Percentiles rank a stretch among this genome's conserved stretches.
Conservation (phyloP, 2,113 vertebrate species). For the Boleophthalmus pectinirostris region DNA sequence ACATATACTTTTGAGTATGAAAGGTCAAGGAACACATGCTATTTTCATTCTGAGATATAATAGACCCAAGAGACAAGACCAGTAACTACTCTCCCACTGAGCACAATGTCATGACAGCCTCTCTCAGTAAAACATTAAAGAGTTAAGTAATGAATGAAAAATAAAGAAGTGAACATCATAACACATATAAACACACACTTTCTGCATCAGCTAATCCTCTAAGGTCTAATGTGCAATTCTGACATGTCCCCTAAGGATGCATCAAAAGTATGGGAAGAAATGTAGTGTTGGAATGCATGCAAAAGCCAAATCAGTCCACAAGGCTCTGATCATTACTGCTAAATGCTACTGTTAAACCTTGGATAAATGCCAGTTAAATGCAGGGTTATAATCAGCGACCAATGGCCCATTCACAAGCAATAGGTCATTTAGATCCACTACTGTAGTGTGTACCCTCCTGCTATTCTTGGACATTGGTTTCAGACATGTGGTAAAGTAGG, state of each 20-base stretch:
- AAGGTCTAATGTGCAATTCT: background rate
- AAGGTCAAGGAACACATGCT: background rate
- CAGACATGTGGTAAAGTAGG: background rate
- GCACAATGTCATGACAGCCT: background rate
- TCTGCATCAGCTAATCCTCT: background rate
- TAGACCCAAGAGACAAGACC: background rate
- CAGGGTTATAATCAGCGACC: background rate
- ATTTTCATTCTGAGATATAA: background rate
- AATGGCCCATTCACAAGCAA: background rate
- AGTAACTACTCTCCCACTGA: background rate
- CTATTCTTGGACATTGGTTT: background rate
- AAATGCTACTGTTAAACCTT: background rate
- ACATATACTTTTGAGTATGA: no score
- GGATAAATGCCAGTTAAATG: background rate
- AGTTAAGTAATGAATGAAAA: background rate
- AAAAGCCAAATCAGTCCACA: background rate
- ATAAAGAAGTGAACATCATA: background rate
- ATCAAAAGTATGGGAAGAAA: background rate
- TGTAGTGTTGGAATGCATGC: background rate
- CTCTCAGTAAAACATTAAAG: background rate
- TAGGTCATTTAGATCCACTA: background rate
- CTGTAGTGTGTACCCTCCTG: background rate
- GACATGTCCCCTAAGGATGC: background rate
- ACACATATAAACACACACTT: no score
- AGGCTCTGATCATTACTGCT: background rate